Evolutionary conservation across 2,888 invertebrate species (phyloP).

Genomic region (Rhaphigaster nebulosa): DNA sequence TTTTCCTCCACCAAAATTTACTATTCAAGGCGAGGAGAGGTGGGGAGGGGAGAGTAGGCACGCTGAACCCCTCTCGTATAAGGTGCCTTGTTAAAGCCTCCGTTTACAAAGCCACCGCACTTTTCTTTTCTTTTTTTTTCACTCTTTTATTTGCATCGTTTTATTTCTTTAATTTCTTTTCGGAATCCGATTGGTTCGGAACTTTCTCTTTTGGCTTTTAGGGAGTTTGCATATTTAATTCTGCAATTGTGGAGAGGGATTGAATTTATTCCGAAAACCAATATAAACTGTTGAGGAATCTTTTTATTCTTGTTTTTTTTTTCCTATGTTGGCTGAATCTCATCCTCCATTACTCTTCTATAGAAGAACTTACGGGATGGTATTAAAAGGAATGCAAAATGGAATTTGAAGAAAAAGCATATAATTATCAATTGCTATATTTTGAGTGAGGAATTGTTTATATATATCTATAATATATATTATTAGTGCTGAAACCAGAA

Average conservation of each 20-base stretch:
- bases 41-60: no score
- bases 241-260: not conserved
- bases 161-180: slow-evolving; percentile 41
- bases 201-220: slow-evolving; percentile 19
- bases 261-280: not conserved
- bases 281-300: not conserved
- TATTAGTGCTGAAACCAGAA: no score
- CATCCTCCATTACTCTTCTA: not conserved
- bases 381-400: no score
- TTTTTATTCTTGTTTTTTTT: not conserved
- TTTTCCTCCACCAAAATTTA: slow-evolving; percentile 29
- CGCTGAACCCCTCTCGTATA: not conserved
- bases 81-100: slow-evolving; percentile 40
- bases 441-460: no score
- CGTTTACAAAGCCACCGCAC: slow-evolving; percentile 27
- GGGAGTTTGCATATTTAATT: slow-evolving; percentile 8
- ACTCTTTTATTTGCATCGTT: not conserved
- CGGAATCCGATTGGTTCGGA: slow-evolving; percentile 14
- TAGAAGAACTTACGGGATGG: not conserved
- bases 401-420: no score
- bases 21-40: not conserved
- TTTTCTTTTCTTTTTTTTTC: not conserved
- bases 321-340: not conserved
- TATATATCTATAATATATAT: no score
- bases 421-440: no score